Conservation (phyloP, 2,797 vertebrate genomes). For the Typhlichthys subterraneus region DNA sequence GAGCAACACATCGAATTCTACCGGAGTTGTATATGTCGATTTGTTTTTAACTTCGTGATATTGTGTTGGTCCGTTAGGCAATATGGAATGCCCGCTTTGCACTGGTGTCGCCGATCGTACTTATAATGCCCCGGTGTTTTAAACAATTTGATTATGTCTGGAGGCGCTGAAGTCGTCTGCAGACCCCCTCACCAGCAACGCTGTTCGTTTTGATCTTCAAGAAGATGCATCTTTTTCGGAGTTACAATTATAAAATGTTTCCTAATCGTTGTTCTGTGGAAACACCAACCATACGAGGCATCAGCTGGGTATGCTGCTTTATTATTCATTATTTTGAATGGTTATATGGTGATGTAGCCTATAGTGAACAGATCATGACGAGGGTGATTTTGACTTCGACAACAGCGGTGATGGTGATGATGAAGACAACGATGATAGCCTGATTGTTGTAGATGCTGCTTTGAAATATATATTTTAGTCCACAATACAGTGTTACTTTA, state of each 20-base stretch:
- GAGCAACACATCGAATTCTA: neutral
- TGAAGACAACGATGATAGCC: no score
- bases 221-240: slow-evolving; percentile 83
- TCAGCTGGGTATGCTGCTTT: slow-evolving; percentile 78
- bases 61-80: neutral
- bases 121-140: slow-evolving; percentile 3
- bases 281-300: slow-evolving; percentile 70
- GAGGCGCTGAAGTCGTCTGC: slow-evolving; percentile 27
- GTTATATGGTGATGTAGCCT: no score
- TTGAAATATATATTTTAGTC: neutral
- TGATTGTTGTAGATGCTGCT: neutral
- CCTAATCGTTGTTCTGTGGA: slow-evolving; percentile 70
- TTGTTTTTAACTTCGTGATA: neutral
- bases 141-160: slow-evolving; percentile 33
- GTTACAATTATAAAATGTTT: slow-evolving; percentile 77
- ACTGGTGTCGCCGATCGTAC: neutral
- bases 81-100: slow-evolving; percentile 24
- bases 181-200: slow-evolving; percentile 40
- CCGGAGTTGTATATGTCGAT: neutral
- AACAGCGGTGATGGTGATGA: neutral
- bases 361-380: neutral
- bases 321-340: neutral
- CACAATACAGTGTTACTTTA: neutral
- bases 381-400: neutral
- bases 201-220: slow-evolving; percentile 39